Conservation (phyloP, 2,797 vertebrate species). For the Scleropages formosus region DNA sequence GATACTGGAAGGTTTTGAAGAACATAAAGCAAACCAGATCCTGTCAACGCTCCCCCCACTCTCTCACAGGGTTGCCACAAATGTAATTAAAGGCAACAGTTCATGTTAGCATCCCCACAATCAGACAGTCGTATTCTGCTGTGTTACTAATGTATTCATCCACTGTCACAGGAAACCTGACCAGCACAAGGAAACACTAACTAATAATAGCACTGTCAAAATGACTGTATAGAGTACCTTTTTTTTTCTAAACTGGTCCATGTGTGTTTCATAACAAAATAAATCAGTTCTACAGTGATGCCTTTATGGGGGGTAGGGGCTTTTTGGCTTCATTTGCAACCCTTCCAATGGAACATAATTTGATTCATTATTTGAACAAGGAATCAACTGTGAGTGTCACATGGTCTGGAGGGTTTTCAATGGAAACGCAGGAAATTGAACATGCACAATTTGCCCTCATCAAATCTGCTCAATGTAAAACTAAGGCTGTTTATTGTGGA, state of each 20-base stretch:
- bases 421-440: not conserved
- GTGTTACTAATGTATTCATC: not conserved
- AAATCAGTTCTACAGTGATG: constrained; percentile 14
- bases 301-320: not conserved
- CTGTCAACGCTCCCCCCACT: constrained; percentile 4
- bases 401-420: constrained; percentile 10
- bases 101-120: not conserved
- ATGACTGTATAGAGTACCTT: not conserved
- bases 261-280: not conserved
- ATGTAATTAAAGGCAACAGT: constrained; percentile 6
- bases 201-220: not conserved
- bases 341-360: not conserved
- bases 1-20: not conserved
- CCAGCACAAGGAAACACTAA: not conserved
- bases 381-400: not conserved
- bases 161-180: not conserved
- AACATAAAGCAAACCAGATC: constrained; percentile 10
- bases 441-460: not conserved
- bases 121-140: not conserved
- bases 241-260: not conserved
- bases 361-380: not conserved
- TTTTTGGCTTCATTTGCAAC: constrained; percentile 30
- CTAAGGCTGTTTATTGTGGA: not conserved
- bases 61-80: not conserved
- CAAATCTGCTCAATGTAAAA: not conserved